Base-by-base conservation (phyloP, 2,113 vertebrate species). In the Protobothrops flavoviridis region DNA sequence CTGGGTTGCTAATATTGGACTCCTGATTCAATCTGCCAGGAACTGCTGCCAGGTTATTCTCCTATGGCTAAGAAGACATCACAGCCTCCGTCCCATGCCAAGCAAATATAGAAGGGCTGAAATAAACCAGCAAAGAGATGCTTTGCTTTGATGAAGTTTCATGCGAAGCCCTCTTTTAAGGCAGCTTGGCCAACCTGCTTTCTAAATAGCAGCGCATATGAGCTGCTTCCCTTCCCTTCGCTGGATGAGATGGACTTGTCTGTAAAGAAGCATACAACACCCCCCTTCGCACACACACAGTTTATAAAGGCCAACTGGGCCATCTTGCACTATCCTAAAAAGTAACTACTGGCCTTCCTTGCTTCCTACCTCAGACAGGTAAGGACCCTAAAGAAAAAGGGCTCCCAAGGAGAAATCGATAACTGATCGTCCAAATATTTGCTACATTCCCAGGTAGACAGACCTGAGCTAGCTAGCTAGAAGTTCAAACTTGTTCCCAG, bases 31-130 rank as follows among this genome's bases (percentile, higher is more conserved):
- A 94, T 94, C 3, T 0, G 74, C 5, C 74, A 20, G 74, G 93
- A 97, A 93, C 26, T 5, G 91, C 55, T 92, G 93, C 55, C 94
- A 95, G 64, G 39, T 90, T 95, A 29, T 94, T 97, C 94, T 93
- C 61, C 94, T 45, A 20, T 1, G 91, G 74, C 69, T 89, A 48
- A n/a, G 59, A 90, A 39, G 21, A 53, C 69, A 95, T 52, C 69
- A 88, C 91, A 74, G 33, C 48, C 33, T 17, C 45, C n/a, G 86
- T 85, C 23, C 92, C 0, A 29, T 10, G 13, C 26, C 2, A 17
- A 12, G 4, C 89, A 89, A 69, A 87, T 39, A 17, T 81, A 81
- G 69, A 1, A 81, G 69, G 69, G 17, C 33, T 39, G 69, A 7
- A 7, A 9, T 81, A 81, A 81, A 81, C 33, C 69, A 39, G 69